Conservation (phyloP, 2,113 vertebrate genomes). For the Passerina amoena region DNA sequence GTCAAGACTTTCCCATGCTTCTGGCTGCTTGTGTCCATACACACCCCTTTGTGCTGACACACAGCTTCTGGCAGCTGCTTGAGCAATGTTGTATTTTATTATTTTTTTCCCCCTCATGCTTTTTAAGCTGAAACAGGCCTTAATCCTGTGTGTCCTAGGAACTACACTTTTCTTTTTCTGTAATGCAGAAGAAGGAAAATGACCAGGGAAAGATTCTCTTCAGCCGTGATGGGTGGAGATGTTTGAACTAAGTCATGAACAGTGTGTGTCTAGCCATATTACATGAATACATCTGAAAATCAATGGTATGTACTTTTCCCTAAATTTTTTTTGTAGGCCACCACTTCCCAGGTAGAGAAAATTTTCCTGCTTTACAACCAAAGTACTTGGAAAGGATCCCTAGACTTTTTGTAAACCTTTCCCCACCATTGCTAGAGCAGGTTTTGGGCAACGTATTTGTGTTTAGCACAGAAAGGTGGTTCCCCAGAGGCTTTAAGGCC, state of each 20-base stretch:
- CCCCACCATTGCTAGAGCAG: neutral
- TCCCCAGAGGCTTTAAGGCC: neutral
- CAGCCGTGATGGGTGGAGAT: neutral
- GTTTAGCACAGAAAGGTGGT: neutral
- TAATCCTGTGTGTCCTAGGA: neutral
- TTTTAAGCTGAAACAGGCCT: neutral
- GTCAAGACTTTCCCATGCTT: neutral
- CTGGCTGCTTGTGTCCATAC: neutral
- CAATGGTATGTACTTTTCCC: neutral
- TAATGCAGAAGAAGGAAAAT: neutral
- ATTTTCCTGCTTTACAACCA: neutral
- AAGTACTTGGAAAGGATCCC: neutral
- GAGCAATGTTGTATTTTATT: neutral
- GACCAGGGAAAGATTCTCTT: neutral
- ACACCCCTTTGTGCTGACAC: neutral
- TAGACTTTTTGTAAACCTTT: neutral
- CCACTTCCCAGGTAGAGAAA: neutral
- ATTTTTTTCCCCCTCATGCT: neutral
- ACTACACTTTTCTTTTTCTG: neutral
- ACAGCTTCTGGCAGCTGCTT: neutral
- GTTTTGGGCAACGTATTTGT: neutral
- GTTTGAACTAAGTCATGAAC: neutral
- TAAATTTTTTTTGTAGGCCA: neutral
- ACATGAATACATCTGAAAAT: neutral
- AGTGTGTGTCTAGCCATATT: neutral